Base-by-base conservation (phyloP, 2,797 vertebrate genomes). In the Sebastes steindachneri region DNA sequence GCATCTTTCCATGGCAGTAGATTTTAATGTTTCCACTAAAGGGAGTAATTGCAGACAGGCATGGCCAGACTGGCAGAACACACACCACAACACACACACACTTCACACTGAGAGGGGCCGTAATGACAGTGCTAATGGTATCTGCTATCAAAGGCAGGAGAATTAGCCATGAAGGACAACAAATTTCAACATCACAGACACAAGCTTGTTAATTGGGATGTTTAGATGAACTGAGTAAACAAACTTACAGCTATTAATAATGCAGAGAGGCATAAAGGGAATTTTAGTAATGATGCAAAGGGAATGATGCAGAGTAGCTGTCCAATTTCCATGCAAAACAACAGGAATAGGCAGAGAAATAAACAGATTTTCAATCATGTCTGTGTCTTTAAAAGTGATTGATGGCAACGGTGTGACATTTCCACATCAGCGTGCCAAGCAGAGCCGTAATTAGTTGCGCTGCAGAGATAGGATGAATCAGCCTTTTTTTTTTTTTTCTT, bases 121-220 rank as follows among this genome's bases (percentile, higher is more conserved):
- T 93, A 92, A 93, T 92, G 84, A 91, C 85, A 85, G 68, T 45
- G 85, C 75, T 93, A 93, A 94, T 94, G 85, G 82, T 82, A 88
- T 87, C 84, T 92, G 89, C 86, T 83, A 92, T 95, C 23, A 58
- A 95, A 94, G 89, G 86, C 74, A 63, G 68, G 77, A 73, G 87
- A 92, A 93, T 92, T 92, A 93, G 86, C 84, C 91, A 87, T 87
- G 85, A 93, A 94, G 86, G 91, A 89, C 83, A 83, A 86, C 87
- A 89, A 65, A 85, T 94, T 88, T 86, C 73, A 64, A 86, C 91
- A 93, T 94, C 92, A 88, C 81, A 92, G 82, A 65, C 81, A 71
- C 80, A 66, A 77, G 79, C 88, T 90, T 82, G 79, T 93, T 95
- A 93, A 90, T 91, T 73, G 80, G 69, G 63, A 82, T 86, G 89